A percentile compares a stretch with the other conserved stretches of the same genome.
Evolutionary conservation across 2,888 invertebrate species (phyloP).

Genomic region (Ochropleura leucogaster): DNA sequence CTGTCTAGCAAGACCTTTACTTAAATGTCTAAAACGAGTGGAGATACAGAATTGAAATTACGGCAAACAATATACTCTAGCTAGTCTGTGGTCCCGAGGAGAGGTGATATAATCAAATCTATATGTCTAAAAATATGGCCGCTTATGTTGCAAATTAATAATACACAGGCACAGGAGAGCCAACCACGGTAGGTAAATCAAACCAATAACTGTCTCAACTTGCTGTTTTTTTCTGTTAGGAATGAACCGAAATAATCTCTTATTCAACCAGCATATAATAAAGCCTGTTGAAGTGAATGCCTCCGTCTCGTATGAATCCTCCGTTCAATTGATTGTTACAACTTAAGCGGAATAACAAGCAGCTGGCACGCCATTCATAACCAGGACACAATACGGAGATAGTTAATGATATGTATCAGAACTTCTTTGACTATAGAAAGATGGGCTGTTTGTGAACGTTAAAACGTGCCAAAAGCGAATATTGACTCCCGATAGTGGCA

Average conservation of each 20-base stretch:
- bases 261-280: constrained; percentile 25
- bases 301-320: constrained; percentile 48
- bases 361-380: constrained; percentile 52
- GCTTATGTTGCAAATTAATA: neutral
- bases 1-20: too few species aligned
- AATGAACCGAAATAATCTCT: constrained; percentile 7
- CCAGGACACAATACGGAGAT: constrained; percentile 16
- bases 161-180: neutral
- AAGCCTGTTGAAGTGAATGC: constrained; percentile 10
- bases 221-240: neutral
- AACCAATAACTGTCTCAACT: neutral
- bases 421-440: constrained; percentile 9
- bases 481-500: constrained; percentile 5
- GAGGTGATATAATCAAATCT: too few species aligned
- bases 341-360: constrained; percentile 47
- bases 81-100: too few species aligned
- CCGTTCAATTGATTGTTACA: constrained; percentile 62
- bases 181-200: neutral
- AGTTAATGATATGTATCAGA: constrained; percentile 19
- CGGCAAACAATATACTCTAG: too few species aligned
- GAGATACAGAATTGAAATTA: too few species aligned
- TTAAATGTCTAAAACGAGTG: too few species aligned
- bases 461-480: constrained; percentile 18
- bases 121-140: too few species aligned
- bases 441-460: constrained; percentile 1